These are phyloP conservation scores for Ceratina japonica DNA, from an alignment of 1,140 invertebrate species.

Conservation along the genomic window DNA sequence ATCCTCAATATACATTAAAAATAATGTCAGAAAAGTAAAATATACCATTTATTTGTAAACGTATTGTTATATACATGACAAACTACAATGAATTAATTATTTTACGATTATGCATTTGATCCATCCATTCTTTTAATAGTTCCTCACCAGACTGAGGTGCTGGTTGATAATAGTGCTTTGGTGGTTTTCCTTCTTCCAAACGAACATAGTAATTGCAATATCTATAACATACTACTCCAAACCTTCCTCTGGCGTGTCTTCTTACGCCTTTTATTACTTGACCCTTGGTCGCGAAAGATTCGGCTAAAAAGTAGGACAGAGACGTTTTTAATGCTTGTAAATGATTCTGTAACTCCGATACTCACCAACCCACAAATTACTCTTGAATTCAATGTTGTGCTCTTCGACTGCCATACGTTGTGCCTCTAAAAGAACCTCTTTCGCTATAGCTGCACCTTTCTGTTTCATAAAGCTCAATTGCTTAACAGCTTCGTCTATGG, in stretches of 20 bases:
- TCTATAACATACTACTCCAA: constrained; percentile 87
- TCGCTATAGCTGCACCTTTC: constrained; percentile 90
- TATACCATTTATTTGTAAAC: background rate
- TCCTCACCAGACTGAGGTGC: constrained; percentile 85
- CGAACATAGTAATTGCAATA: constrained; percentile 94
- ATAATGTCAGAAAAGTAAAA: background rate
- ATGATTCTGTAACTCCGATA: constrained; percentile 58
- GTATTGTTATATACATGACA: background rate
- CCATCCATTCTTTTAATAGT: constrained; percentile 87
- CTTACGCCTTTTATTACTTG: constrained; percentile 89
- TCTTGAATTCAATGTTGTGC: constrained; percentile 97
- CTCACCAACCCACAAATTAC: constrained; percentile 97
- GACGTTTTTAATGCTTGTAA: background rate
- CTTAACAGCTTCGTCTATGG: constrained; percentile 95
- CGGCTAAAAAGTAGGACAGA: constrained; percentile 82
- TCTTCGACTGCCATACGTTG: constrained; percentile 91
- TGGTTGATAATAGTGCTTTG: constrained; percentile 87
- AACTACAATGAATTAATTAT: constrained; percentile 77
- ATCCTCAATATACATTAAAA: background rate
- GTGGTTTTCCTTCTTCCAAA: constrained; percentile 95
- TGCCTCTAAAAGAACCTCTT: constrained; percentile 92
- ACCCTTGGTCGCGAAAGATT: constrained; percentile 91
- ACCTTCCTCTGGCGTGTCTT: constrained; percentile 87
- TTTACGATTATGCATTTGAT: constrained; percentile 85
- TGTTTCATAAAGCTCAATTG: constrained; percentile 91